Conservation (phyloP, 2,888 invertebrate genomes). For the Sepioteuthis lessoniana region DNA sequence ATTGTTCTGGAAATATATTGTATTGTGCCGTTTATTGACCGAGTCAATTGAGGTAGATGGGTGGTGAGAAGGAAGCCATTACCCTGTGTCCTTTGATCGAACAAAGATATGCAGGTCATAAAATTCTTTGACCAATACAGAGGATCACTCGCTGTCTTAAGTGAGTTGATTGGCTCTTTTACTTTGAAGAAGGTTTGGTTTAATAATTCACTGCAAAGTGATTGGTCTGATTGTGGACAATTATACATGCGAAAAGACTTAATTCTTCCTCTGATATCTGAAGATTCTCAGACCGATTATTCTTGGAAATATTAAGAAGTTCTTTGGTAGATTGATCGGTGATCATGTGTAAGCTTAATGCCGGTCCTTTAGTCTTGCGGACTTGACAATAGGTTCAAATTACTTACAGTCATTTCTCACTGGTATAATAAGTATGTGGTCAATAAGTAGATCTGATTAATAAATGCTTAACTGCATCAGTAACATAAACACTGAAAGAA, state of each 20-base stretch:
- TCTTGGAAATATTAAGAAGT: neutral
- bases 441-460: no score
- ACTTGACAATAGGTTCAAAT: neutral
- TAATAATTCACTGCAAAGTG: neutral
- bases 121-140: slow-evolving; percentile 17
- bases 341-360: neutral
- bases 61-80: no score
- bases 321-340: neutral
- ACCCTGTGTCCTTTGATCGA: neutral
- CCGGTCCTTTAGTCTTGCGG: neutral
- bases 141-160: neutral
- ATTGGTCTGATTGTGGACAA: neutral
- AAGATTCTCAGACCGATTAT: neutral
- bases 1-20: neutral
- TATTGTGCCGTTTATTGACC: neutral
- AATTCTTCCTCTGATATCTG: neutral
- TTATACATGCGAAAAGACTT: neutral
- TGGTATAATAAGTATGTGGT: neutral
- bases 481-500: no score
- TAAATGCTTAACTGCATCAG: no score
- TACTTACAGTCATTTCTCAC: neutral
- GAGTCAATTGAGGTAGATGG: no score
- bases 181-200: neutral
- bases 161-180: neutral
- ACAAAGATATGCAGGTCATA: neutral